A percentile compares a stretch with the other conserved stretches of the same genome.
phyloP scores from a whole-genome alignment of 2,797 vertebrate species.

The Phaenicophaeus curvirostris region DNA sequence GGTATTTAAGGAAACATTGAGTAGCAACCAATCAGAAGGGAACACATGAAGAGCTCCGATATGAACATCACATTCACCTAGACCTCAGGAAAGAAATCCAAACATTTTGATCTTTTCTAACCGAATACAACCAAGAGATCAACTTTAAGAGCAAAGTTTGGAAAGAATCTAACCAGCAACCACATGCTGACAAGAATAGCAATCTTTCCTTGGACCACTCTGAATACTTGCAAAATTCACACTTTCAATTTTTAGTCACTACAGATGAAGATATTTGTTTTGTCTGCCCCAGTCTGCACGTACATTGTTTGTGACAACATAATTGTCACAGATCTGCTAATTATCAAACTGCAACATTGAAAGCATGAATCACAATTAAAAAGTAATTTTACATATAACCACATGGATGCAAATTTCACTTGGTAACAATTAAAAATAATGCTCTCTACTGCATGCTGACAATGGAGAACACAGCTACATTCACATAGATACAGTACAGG shows the following conservation, averaged over 20 bases:
- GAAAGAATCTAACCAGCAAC: background rate
- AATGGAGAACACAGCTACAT: background rate
- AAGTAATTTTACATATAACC: background rate
- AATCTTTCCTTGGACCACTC: background rate
- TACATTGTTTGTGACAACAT: background rate
- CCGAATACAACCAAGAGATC: background rate
- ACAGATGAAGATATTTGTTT: constrained; percentile 14
- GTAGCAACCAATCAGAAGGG: background rate
- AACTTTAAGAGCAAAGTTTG: background rate
- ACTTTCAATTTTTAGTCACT: background rate
- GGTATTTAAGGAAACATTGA: background rate
- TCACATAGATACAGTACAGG: background rate
- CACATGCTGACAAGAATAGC: background rate
- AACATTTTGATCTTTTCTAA: background rate
- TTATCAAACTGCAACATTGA: background rate
- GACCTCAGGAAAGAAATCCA: background rate
- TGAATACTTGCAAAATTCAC: background rate
- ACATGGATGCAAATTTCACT: background rate
- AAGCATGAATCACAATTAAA: constrained; percentile 8
- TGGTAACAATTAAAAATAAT: background rate
- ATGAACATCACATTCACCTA: background rate
- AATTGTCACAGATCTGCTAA: background rate
- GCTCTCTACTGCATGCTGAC: background rate
- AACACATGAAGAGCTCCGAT: background rate
- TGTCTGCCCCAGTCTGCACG: background rate